Conservation (phyloP, 2,797 vertebrate species). For the Decapterus maruadsi region DNA sequence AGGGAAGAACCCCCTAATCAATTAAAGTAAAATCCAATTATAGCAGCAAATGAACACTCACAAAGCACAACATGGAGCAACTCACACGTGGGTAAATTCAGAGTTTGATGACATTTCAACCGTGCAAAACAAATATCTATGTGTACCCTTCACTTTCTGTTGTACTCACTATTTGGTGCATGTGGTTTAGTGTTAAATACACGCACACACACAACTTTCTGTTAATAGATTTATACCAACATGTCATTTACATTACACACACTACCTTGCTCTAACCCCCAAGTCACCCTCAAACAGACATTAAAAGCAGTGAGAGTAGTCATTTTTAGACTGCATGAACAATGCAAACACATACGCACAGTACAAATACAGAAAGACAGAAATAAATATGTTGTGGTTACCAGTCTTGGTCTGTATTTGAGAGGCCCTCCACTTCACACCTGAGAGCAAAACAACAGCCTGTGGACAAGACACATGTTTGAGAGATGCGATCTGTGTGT, state of each 20-base stretch:
- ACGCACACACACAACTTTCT: constrained; percentile 3
- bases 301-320: too few relatives aligned
- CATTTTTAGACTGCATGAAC: too few relatives aligned
- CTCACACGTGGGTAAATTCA: not conserved
- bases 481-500: constrained; percentile 3
- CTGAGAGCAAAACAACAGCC: constrained; percentile 61
- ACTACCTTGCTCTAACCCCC: too few relatives aligned
- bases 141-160: not conserved
- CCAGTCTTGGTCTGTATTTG: constrained; percentile 83
- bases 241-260: too few relatives aligned
- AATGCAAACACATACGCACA: not conserved
- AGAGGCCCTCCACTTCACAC: constrained; percentile 82
- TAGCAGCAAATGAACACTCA: constrained; percentile 4
- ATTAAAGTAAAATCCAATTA: constrained; percentile 15
- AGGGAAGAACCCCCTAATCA: not conserved
- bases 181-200: not conserved
- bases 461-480: constrained; percentile 41
- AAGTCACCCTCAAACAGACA: too few relatives aligned
- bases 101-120: not conserved
- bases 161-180: not conserved
- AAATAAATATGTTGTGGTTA: constrained; percentile 60
- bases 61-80: not conserved
- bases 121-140: not conserved
- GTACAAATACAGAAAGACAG: constrained; percentile 4
- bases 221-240: too few relatives aligned